Conservation (phyloP, 2,113 vertebrate species). For the Glaucidium brasilianum region DNA sequence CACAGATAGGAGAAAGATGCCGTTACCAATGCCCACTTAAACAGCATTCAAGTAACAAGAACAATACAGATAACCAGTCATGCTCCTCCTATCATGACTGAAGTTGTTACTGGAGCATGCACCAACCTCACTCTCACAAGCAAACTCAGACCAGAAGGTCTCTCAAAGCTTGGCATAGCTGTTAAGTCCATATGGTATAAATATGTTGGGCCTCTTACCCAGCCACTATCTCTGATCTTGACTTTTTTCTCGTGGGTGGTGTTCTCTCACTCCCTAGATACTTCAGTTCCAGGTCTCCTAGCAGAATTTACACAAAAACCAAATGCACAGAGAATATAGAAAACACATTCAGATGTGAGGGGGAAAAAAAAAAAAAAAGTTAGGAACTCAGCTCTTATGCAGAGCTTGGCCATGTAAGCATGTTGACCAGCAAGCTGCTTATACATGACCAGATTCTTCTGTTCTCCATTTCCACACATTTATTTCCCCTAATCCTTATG, state of each 20-base stretch:
- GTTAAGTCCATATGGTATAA: background rate
- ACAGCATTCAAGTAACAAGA: background rate
- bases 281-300: background rate
- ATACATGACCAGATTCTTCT: background rate
- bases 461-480: background rate
- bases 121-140: background rate
- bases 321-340: background rate
- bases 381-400: background rate
- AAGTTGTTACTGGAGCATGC: background rate
- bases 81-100: background rate
- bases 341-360: background rate
- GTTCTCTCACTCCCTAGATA: background rate
- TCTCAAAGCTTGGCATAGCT: background rate
- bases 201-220: background rate
- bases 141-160: background rate
- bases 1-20: background rate
- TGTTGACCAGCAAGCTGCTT: fast-evolving
- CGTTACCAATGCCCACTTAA: background rate
- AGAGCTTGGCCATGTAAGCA: background rate
- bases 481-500: background rate
- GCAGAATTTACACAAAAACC: background rate
- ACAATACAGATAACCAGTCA: background rate
- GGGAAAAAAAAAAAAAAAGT: background rate
- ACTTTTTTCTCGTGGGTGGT: background rate
- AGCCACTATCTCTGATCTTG: background rate